Evolutionary conservation across 2,888 invertebrate species (phyloP), one percentile per base, ranked within the genome.

Genomic region (Tetheella fluctuosa): DNA sequence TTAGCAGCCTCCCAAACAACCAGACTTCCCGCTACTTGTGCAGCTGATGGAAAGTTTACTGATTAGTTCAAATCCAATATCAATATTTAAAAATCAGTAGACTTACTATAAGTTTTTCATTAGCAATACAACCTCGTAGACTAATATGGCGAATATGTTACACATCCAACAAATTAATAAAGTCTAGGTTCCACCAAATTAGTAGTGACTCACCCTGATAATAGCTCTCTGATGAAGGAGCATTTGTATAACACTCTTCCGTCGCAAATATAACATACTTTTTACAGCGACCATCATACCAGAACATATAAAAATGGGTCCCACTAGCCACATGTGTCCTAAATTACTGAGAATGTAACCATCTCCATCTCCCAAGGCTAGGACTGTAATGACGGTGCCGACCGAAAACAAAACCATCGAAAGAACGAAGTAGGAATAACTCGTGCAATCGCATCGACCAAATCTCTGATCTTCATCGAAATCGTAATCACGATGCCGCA

Each of bases 231-330:
- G 95, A 68, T 94, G 94, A 54, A 94, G 88, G 57, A 95, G 89
- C 94, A 95, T 94, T 83, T 95, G 95, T 69, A 95, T 94, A 52
- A 95, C 94, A 76, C 95, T 95, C 80, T 95, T 95, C 79, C 95
- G 91, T 71, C 95, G 90, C 67, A 95, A 87, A 83, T 95, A 95
- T 57, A 95, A 81, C 91, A 95, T 94, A 76, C 95, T 95, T 79
- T 95, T 95, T n/a, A 95, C 94, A 54, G 95, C 95, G 59, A 95
- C 94, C 95, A 95, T 95, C 86, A 95, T 93, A 69, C 95, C 95
- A 67, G 95, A 95, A 85, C 95, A 95, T 80, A 95, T 95, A 80
- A 95, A 95, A 79, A 95, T 94, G 59, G 95, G 95, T 63, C 95
- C 95, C 63, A 95, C 94, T 17, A 95, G 91, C 95, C 95, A 95